Percentiles rank a stretch among this genome's conserved stretches.
These are phyloP conservation scores for Thunnus albacares DNA, from an alignment of 2,797 vertebrate genomes.

Conservation along the genomic window DNA sequence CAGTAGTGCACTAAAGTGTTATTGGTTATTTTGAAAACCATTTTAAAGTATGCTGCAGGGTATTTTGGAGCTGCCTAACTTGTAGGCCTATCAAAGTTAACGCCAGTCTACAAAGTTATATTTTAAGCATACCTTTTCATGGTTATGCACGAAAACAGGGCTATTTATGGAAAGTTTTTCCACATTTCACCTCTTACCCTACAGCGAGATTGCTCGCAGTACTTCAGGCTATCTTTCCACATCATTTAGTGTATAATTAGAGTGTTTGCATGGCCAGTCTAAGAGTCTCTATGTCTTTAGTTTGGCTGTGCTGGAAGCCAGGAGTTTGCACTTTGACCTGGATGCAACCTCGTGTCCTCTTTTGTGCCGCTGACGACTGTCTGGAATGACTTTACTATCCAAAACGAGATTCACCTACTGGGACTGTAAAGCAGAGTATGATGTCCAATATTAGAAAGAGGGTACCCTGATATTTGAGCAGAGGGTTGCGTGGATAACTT, in stretches of 20 bases:
- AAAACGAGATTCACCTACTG: slow-evolving; percentile 24
- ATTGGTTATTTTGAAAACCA: slow-evolving; percentile 13
- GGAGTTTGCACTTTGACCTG: slow-evolving; percentile 47
- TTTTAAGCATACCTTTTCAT: slow-evolving; percentile 71
- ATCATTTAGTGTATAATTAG: slow-evolving; percentile 87
- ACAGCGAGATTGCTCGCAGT: slow-evolving; percentile 77
- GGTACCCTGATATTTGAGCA: background rate
- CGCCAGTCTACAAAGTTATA: slow-evolving; percentile 59
- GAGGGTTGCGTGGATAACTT: background rate
- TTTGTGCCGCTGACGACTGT: slow-evolving; percentile 22
- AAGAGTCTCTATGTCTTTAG: slow-evolving; percentile 52
- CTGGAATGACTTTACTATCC: slow-evolving; percentile 19
- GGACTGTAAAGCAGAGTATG: background rate
- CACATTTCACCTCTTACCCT: slow-evolving; percentile 83
- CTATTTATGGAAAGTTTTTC: slow-evolving; percentile 86
- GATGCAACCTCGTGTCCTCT: slow-evolving; percentile 30
- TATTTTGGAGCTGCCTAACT: slow-evolving; percentile 29
- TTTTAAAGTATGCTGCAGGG: slow-evolving; percentile 35
- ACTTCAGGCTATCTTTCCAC: slow-evolving; percentile 86
- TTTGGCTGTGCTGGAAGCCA: slow-evolving; percentile 45
- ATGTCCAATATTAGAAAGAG: background rate
- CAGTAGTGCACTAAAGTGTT: background rate
- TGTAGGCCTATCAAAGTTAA: slow-evolving; percentile 38
- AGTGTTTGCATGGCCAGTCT: slow-evolving; percentile 75
- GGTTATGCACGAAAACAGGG: slow-evolving; percentile 80